These are phyloP conservation scores for Myotis myotis DNA, from an alignment of 2,797 vertebrate genomes.

Conservation along the genomic window DNA sequence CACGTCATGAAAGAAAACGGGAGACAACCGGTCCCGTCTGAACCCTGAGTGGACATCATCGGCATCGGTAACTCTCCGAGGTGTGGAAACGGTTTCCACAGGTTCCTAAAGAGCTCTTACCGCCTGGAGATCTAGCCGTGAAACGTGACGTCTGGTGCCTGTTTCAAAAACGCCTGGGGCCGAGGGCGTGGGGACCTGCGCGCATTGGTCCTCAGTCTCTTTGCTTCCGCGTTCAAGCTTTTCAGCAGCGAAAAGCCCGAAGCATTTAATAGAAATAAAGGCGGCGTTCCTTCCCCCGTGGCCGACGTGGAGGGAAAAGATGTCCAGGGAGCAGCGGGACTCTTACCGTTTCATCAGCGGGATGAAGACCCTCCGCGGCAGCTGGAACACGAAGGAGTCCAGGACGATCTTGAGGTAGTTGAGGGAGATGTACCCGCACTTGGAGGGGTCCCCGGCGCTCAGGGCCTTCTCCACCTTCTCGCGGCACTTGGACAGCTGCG, in stretches of 20 bases:
- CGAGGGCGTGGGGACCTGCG: background rate
- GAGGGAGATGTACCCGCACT: slow-evolving; percentile 82
- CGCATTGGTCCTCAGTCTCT: background rate
- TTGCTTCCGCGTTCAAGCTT: background rate
- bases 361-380: slow-evolving; percentile 84
- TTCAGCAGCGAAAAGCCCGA: slow-evolving; percentile 2
- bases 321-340: background rate
- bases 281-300: background rate
- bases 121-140: background rate
- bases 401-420: slow-evolving; percentile 86
- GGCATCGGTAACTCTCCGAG: background rate
- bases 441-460: slow-evolving; percentile 82
- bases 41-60: background rate
- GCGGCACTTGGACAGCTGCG: slow-evolving; percentile 80
- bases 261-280: slow-evolving; percentile 57
- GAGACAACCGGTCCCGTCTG: background rate
- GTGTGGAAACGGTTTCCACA: background rate
- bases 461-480: slow-evolving; percentile 81
- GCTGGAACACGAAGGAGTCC: slow-evolving; percentile 85
- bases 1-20: background rate
- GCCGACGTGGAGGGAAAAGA: background rate
- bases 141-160: background rate
- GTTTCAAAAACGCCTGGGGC: background rate
- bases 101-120: background rate
- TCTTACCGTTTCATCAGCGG: slow-evolving; percentile 87